Evolutionary conservation across 1,140 invertebrate genomes (phyloP).

Genomic region (Doryteuthis pealeii): DNA sequence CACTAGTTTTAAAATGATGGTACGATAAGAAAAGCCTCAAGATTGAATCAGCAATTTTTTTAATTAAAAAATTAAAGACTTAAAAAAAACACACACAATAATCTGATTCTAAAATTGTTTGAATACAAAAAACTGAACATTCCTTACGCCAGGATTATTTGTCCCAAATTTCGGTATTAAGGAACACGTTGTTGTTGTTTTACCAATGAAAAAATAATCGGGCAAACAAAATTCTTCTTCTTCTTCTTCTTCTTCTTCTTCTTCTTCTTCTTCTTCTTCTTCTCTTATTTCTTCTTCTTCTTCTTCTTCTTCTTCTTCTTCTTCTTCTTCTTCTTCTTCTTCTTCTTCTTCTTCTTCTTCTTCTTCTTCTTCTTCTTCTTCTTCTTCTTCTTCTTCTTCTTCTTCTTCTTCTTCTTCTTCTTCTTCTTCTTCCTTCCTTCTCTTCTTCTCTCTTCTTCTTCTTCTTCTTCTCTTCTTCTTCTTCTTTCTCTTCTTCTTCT

Average conservation of each 20-base stretch:
- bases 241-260: background rate
- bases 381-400: background rate
- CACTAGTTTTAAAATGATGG: too few species aligned
- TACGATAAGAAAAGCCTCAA: too few species aligned
- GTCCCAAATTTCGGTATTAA: background rate
- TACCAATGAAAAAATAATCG: background rate
- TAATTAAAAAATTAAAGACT: too few species aligned
- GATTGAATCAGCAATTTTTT: too few species aligned
- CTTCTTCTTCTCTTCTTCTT: background rate
- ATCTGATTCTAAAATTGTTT: too few species aligned
- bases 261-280: background rate
- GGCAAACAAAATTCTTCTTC: too few species aligned
- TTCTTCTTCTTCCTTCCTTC: background rate
- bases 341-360: background rate
- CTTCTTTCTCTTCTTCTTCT: background rate
- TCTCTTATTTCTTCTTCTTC: too few species aligned
- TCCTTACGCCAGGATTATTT: too few species aligned
- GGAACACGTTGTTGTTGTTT: background rate
- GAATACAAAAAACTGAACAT: too few species aligned
- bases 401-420: background rate
- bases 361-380: slow-evolving; percentile 1
- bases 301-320: background rate
- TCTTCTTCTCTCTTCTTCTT: slow-evolving; percentile 9
- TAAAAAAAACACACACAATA: too few species aligned
- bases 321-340: background rate